Evolutionary conservation across 2,113 vertebrate species (phyloP).

Genomic region (Saimiri boliviensis): DNA sequence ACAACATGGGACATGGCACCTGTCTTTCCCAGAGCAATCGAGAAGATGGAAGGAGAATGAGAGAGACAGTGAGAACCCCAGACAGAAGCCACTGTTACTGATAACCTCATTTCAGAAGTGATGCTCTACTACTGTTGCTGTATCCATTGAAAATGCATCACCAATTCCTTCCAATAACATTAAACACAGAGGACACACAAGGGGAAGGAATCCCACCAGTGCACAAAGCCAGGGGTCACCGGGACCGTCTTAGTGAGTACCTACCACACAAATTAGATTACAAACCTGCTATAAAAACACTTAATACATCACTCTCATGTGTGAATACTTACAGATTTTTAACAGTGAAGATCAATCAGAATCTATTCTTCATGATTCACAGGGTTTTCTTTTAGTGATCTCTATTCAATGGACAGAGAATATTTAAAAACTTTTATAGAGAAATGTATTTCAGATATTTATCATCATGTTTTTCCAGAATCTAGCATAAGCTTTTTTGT

Average conservation of each 20-base stretch:
- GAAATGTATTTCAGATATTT: neutral
- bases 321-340: neutral
- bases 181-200: neutral
- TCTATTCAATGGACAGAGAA: too few relatives aligned
- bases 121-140: too few relatives aligned
- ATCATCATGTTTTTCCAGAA: neutral
- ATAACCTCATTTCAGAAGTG: neutral
- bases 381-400: neutral
- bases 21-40: neutral
- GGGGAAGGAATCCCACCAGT: neutral
- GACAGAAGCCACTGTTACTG: neutral
- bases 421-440: neutral
- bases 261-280: neutral
- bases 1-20: neutral
- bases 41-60: neutral
- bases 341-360: neutral
- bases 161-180: neutral
- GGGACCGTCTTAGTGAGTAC: neutral
- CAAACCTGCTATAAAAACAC: neutral
- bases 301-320: neutral
- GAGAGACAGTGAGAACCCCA: neutral
- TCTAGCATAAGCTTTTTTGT: neutral
- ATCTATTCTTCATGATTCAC: neutral
- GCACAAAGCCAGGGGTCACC: neutral
- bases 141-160: neutral